Conservation (phyloP, 2,113 vertebrate species). For the Myotis davidii region DNA sequence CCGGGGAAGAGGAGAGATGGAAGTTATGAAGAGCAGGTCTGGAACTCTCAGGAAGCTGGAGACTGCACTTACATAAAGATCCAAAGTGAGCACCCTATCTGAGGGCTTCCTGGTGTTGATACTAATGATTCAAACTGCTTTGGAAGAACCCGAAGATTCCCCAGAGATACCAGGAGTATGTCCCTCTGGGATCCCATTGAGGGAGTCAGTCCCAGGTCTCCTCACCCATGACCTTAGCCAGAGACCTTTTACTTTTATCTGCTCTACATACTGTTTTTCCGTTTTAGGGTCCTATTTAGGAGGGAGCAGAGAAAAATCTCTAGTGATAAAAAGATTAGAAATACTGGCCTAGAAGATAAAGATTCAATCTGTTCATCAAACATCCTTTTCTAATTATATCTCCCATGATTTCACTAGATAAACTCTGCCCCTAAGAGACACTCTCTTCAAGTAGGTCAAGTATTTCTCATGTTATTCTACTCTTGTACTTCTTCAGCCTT, state of each 20-base stretch:
- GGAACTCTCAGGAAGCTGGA: not conserved
- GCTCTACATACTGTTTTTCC: not conserved
- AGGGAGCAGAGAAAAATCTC: not conserved
- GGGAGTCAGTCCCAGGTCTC: no score
- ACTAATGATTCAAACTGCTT: not conserved
- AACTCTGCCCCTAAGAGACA: not conserved
- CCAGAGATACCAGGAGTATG: not conserved
- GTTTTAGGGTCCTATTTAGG: not conserved
- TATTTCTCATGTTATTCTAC: not conserved
- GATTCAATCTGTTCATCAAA: not conserved
- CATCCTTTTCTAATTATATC: not conserved
- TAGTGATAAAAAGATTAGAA: not conserved
- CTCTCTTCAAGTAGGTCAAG: not conserved
- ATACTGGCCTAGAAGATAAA: not conserved
- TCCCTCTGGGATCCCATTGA: rapidly evolving
- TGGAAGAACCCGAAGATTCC: not conserved
- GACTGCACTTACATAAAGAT: not conserved
- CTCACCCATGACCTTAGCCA: not conserved
- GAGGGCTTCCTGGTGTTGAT: rapidly evolving
- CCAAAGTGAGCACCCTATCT: no score
- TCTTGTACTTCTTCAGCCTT: not conserved
- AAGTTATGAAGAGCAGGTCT: not conserved
- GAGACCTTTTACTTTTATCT: not conserved
- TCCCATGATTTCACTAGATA: not conserved
- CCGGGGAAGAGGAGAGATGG: not conserved